These are phyloP conservation scores for Helarctos malayanus DNA, from an alignment of 2,797 vertebrate genomes.

Conservation along the genomic window DNA sequence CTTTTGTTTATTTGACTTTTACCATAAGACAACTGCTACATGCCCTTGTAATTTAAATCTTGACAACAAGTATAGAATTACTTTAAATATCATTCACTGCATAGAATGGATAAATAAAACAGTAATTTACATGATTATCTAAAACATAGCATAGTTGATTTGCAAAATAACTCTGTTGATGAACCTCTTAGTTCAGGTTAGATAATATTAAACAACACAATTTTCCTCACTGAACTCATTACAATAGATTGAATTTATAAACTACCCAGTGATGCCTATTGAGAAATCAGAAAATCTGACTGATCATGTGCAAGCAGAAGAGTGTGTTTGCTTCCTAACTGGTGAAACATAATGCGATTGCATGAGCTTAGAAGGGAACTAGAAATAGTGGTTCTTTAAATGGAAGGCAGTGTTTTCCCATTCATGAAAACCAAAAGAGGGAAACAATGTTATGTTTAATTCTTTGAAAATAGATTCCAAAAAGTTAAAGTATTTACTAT, in stretches of 20 bases:
- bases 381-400: slow-evolving; percentile 23
- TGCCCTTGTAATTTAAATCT: slow-evolving; percentile 70
- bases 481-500: background rate
- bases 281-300: slow-evolving; percentile 72
- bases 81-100: slow-evolving; percentile 66
- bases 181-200: slow-evolving; percentile 75
- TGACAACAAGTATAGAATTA: slow-evolving; percentile 60
- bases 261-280: slow-evolving; percentile 37
- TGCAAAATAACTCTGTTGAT: slow-evolving; percentile 75
- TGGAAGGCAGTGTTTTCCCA: background rate
- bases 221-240: slow-evolving; percentile 79
- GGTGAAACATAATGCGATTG: slow-evolving; percentile 11
- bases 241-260: slow-evolving; percentile 81
- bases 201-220: slow-evolving; percentile 73
- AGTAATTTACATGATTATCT: slow-evolving; percentile 77
- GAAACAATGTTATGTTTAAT: background rate
- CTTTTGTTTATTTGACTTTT: slow-evolving; percentile 71
- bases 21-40: slow-evolving; percentile 40
- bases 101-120: slow-evolving; percentile 70
- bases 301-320: slow-evolving; percentile 49
- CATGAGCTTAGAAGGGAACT: background rate
- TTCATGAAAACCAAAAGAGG: background rate
- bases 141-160: slow-evolving; percentile 78
- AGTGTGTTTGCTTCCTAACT: background rate
- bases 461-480: background rate